Conservation (phyloP, 2,888 invertebrate genomes). For the Stratiomys singularior region DNA sequence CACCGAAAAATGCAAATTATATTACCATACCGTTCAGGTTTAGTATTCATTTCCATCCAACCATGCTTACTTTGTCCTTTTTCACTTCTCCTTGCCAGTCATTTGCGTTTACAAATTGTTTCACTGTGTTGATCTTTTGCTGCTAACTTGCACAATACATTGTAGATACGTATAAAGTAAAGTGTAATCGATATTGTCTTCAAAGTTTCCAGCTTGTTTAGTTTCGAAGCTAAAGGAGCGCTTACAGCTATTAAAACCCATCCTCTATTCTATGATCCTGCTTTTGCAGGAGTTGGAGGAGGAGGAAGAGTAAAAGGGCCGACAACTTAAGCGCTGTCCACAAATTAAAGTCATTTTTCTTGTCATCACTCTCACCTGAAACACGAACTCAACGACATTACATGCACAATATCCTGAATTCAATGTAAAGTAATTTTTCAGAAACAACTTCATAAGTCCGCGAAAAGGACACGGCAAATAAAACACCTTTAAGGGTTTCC, state of each 20-base stretch:
- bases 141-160: neutral
- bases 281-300: neutral
- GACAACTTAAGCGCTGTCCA: slow-evolving; percentile 43
- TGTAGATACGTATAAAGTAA: slow-evolving; percentile 9
- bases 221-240: neutral
- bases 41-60: neutral
- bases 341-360: slow-evolving; percentile 46
- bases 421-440: slow-evolving; percentile 42
- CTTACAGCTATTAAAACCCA: neutral
- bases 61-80: slow-evolving; percentile 1
- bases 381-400: slow-evolving; percentile 24
- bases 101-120: slow-evolving; percentile 28
- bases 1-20: slow-evolving; percentile 44
- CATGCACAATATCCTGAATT: slow-evolving; percentile 20
- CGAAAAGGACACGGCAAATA: no score
- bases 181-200: slow-evolving; percentile 32
- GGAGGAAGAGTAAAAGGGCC: neutral
- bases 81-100: slow-evolving; percentile 18
- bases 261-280: neutral
- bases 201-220: slow-evolving; percentile 12
- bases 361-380: slow-evolving; percentile 40
- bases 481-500: no score
- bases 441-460: slow-evolving; percentile 9
- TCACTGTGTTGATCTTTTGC: slow-evolving; percentile 17
- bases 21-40: slow-evolving; percentile 35